Conservation (phyloP, 2,888 invertebrate species). For the Chironomus riparius region DNA sequence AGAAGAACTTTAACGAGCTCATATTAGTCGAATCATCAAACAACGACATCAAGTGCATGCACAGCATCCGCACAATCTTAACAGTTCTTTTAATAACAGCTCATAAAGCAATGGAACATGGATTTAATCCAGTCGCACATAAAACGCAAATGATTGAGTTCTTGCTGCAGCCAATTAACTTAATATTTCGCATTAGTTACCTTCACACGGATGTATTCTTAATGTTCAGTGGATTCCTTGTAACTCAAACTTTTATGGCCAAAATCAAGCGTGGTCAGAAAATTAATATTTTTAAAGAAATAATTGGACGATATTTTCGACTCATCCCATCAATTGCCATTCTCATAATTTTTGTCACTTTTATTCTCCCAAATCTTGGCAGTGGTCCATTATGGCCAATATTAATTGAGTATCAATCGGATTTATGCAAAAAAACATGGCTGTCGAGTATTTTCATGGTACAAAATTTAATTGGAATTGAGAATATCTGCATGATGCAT, state of each 20-base stretch:
- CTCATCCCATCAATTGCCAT: conserved; percentile 56
- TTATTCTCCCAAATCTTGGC: conserved; percentile 51
- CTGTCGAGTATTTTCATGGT: conserved; percentile 62
- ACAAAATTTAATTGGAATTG: conserved; percentile 63
- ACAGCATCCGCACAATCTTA: too few species aligned
- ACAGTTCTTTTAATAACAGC: too few species aligned
- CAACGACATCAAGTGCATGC: too few species aligned
- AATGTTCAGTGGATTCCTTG: conserved; percentile 58
- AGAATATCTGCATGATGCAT: conserved; percentile 46
- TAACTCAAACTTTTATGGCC: conserved; percentile 53
- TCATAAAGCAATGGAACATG: conserved; percentile 42
- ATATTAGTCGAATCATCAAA: too few species aligned
- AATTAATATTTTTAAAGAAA: conserved; percentile 51
- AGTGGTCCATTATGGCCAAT: conserved; percentile 62
- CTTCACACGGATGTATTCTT: conserved; percentile 63
- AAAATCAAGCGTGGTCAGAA: conserved; percentile 47
- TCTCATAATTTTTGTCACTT: conserved; percentile 57
- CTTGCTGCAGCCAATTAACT: conserved; percentile 55
- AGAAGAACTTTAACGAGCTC: too few species aligned
- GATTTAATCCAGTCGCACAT: conserved; percentile 57
- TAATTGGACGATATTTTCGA: conserved; percentile 50
- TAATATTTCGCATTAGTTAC: conserved; percentile 57
- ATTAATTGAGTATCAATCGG: conserved; percentile 56
- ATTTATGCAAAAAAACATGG: conserved; percentile 58
- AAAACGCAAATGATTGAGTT: conserved; percentile 55